phyloP scores from a whole-genome alignment of 2,113 vertebrate species.

The Dermatemys mawii region DNA sequence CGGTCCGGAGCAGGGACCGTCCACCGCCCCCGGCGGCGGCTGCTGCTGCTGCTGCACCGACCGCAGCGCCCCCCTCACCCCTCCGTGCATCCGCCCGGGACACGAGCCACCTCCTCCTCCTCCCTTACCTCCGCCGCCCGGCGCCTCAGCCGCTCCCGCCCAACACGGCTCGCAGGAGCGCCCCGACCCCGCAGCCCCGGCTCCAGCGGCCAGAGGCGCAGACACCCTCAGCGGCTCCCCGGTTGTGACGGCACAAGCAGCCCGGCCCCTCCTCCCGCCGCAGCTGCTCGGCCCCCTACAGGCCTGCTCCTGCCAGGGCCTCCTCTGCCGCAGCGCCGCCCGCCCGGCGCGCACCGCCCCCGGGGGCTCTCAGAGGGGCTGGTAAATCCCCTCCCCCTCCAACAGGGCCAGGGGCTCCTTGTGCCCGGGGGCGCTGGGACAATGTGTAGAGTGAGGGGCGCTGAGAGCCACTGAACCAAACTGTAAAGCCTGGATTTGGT shows the following conservation, averaged over 20 bases:
- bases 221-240: not conserved
- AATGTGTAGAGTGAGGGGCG: no score
- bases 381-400: no score
- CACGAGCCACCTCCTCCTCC: no score
- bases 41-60: not conserved
- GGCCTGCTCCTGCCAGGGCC: not conserved
- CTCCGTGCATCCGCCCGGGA: not conserved
- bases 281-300: not conserved
- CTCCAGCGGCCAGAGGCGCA: not conserved
- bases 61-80: no score
- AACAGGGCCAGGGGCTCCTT: no score
- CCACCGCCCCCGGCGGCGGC: not conserved
- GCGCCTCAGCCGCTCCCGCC: not conserved
- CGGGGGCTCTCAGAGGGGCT: no score
- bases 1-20: not conserved
- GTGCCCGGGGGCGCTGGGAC: no score
- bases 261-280: not conserved
- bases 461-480: not conserved
- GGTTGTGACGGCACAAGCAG: constrained; percentile 21
- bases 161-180: not conserved
- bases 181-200: not conserved
- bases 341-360: not conserved
- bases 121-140: not conserved
- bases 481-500: not conserved
- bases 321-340: no score